Base-by-base conservation (phyloP, 2,113 vertebrate genomes). In the Uria aalge region DNA sequence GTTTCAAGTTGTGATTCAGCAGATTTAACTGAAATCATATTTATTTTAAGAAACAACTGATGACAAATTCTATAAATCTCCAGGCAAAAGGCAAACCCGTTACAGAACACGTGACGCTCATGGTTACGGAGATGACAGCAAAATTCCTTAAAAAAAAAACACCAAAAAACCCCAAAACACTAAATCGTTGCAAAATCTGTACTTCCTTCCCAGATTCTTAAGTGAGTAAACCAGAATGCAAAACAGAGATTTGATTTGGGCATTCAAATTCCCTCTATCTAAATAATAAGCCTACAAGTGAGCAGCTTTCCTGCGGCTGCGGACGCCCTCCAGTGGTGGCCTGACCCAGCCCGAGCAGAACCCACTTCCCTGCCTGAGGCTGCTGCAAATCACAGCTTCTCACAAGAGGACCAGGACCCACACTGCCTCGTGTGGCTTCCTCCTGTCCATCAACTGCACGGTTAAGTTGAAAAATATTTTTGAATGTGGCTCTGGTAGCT, bases 241-340 rank as follows among this genome's bases (percentile, higher is more conserved):
- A 50, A 69, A 0, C 47, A 19, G 47, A 62, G 47, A 9, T 34
- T 8, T 6, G 21, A 41, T 71, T 4, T 72, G 62, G 69, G 47
- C 22, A 15, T 2, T 7, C 8, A 4, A 17, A n/a, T 3, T 57
- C 29, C 48, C n/a, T 6, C 5, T 1, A 9, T 1, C 9, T 11
- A 4, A 34, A 83, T 21, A n/a, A 17, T 1, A 20, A 45, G 40
- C 9, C 23, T 5, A 1, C 23, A 34, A 6, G 40, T 0, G 6
- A 27, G 64, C 22, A 11, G 73, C 69, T 72, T 1, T 84, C 2
- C 72, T 3, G 56, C 3, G 4, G 56, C 79, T 48, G 68, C 76
- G 29, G 64, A 57, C 68, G 92, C 97, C 96, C 91, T 57, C 97
- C 91, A 18, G 95, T 53, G 94, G 89, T 5, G 16, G 56, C 85